Percentiles rank a stretch among this genome's conserved stretches.
These are phyloP conservation scores for Caenorhabditis macrosperma DNA, from an alignment of 2,888 invertebrate genomes.

Conservation along the genomic window DNA sequence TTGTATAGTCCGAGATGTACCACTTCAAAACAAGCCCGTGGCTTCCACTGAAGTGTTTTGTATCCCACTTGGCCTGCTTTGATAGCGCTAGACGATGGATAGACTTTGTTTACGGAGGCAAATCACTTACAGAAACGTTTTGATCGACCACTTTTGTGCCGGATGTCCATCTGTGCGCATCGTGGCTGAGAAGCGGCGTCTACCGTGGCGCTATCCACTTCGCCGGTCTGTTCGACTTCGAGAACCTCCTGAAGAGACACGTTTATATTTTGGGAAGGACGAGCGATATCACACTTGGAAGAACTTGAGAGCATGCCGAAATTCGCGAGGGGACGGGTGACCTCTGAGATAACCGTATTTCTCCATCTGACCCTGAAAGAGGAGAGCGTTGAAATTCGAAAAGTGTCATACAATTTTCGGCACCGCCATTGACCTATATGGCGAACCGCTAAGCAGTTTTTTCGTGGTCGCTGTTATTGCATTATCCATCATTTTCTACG, in stretches of 20 bases:
- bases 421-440: constrained; percentile 55
- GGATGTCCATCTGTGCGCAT: constrained; percentile 75
- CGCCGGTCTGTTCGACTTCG: constrained; percentile 74
- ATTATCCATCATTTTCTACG: constrained; percentile 51
- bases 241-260: constrained; percentile 70
- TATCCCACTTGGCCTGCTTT: constrained; percentile 64
- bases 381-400: constrained; percentile 18
- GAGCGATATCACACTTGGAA: constrained; percentile 63
- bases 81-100: constrained; percentile 51
- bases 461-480: constrained; percentile 42
- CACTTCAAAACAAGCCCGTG: constrained; percentile 72
- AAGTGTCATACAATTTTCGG: constrained; percentile 19
- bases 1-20: constrained; percentile 78
- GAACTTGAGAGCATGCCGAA: constrained; percentile 67
- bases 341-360: constrained; percentile 75
- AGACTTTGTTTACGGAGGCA: neutral
- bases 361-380: constrained; percentile 75
- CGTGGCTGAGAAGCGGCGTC: constrained; percentile 70
- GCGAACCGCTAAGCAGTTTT: constrained; percentile 43
- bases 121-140: constrained; percentile 64
- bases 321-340: constrained; percentile 69
- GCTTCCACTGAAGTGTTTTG: constrained; percentile 60
- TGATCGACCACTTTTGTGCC: constrained; percentile 13
- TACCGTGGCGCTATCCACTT: constrained; percentile 72
- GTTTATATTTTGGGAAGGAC: constrained; percentile 2